Conservation (phyloP, 2,113 vertebrate species). For the Ochotona curzoniae region DNA sequence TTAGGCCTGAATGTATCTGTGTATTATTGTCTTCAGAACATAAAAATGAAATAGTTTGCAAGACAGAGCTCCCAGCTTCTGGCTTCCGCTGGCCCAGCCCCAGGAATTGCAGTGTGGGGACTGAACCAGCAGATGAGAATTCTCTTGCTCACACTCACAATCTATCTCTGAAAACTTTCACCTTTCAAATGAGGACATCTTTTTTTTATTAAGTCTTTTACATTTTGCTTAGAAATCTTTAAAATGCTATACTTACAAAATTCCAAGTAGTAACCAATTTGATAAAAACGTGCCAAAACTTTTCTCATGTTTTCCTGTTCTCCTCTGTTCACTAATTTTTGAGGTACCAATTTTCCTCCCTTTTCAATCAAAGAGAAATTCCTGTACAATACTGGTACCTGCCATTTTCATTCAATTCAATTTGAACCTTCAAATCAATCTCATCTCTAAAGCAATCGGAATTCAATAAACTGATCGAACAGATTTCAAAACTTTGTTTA, state of each 20-base stretch:
- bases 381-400: background rate
- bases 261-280: background rate
- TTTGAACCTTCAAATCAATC: background rate
- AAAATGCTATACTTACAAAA: background rate
- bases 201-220: background rate
- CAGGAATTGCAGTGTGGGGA: too few relatives aligned
- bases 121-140: too few relatives aligned
- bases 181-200: too few relatives aligned
- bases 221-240: conserved; percentile 15
- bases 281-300: background rate
- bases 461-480: conserved; percentile 18
- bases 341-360: background rate
- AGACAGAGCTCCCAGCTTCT: too few relatives aligned
- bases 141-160: too few relatives aligned
- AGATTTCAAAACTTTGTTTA: conserved; percentile 32
- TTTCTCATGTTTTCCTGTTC: background rate
- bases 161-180: too few relatives aligned
- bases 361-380: conserved; percentile 39
- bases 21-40: background rate
- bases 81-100: too few relatives aligned
- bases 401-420: background rate
- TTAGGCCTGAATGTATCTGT: background rate
- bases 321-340: background rate
- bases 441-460: background rate
- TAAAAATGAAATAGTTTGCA: background rate